Percentiles rank a stretch among this genome's conserved stretches.
phyloP scores from a whole-genome alignment of 2,113 vertebrate species.

The Cyanoramphus novaezelandiae region DNA sequence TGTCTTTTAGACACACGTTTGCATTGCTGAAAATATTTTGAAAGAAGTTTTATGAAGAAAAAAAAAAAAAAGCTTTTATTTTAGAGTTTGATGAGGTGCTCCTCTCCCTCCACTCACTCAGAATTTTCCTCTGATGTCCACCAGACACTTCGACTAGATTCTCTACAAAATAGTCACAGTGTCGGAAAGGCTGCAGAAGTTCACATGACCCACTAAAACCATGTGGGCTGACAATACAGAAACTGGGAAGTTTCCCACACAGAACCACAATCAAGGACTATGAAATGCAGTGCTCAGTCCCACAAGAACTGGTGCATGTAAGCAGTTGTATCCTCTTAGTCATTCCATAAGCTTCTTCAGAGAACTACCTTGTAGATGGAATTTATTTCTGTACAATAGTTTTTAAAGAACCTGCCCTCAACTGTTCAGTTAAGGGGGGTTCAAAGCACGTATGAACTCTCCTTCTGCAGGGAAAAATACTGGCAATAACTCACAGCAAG shows the following conservation, averaged over 20 bases:
- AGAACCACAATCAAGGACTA: not conserved
- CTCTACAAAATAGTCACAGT: not conserved
- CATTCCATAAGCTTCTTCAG: not conserved
- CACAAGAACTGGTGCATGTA: not conserved
- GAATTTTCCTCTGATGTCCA: not conserved
- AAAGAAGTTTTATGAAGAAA: not conserved
- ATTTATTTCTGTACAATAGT: not conserved
- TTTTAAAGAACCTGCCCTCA: not conserved
- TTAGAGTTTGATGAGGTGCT: not conserved
- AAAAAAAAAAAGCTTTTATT: not conserved
- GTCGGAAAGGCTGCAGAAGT: not conserved
- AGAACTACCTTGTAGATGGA: not conserved
- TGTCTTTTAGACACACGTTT: not conserved
- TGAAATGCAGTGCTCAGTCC: not conserved
- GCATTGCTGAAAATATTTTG: not conserved
- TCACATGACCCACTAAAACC: not conserved
- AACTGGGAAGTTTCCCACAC: not conserved
- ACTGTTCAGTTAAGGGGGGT: not conserved
- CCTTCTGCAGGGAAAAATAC: not conserved
- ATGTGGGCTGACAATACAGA: not conserved
- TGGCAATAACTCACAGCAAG: rapidly evolving
- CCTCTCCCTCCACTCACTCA: not conserved
- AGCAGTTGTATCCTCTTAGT: not conserved
- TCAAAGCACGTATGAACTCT: not conserved
- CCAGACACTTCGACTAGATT: not conserved